Conservation (phyloP, 2,888 invertebrate species). For the Boloria euphrosyne region DNA sequence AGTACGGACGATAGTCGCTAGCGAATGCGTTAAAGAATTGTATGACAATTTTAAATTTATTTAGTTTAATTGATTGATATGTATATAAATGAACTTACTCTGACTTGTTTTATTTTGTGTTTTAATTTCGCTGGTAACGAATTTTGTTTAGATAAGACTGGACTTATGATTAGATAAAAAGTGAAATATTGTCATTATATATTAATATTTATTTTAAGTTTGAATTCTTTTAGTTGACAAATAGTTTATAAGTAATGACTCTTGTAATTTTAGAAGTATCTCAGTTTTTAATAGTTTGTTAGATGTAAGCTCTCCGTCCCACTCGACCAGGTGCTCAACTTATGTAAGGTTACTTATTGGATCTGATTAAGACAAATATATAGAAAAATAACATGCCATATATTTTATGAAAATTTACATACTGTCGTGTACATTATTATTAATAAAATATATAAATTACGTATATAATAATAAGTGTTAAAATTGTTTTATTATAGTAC, state of each 20-base stretch:
- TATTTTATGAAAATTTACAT: slow-evolving; percentile 73
- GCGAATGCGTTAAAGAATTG: neutral
- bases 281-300: neutral
- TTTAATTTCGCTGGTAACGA: slow-evolving; percentile 12
- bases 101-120: neutral
- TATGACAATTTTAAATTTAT: neutral
- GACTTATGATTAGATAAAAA: neutral
- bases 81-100: neutral
- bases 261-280: too few relatives aligned
- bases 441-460: slow-evolving; percentile 55
- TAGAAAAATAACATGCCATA: slow-evolving; percentile 81
- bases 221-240: slow-evolving; percentile 1
- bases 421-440: slow-evolving; percentile 59
- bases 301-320: slow-evolving; percentile 24
- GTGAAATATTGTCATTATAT: too few relatives aligned
- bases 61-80: neutral
- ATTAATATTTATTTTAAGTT: neutral
- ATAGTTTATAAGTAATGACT: too few relatives aligned
- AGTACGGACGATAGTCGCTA: too few relatives aligned
- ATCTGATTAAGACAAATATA: slow-evolving; percentile 49
- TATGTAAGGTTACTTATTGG: slow-evolving; percentile 50
- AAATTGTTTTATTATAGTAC: slow-evolving; percentile 32
- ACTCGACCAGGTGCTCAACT: slow-evolving; percentile 53
- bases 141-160: neutral
- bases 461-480: slow-evolving; percentile 43